Evolutionary conservation across 2,113 vertebrate genomes (phyloP), one percentile per base, ranked within the genome.

Genomic region (Grus americana): DNA sequence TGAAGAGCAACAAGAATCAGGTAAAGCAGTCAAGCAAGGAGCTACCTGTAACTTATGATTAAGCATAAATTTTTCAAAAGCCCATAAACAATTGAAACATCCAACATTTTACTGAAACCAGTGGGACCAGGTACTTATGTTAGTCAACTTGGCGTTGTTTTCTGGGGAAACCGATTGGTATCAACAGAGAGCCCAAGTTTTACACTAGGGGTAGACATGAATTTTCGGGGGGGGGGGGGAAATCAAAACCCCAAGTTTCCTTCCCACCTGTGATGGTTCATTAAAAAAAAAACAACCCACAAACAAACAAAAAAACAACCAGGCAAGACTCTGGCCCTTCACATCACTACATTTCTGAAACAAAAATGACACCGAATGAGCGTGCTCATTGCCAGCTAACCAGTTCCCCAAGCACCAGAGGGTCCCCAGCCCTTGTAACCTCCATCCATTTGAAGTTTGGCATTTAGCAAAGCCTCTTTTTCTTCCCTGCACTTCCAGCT

Each of bases 51-150:
- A 49, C 23, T 76, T 67, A 40, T 2, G 29, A 58, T 66, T 32
- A 54, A 91, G 42, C 46, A 78, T 81, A 16, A 29, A 54, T 84
- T 83, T 93, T 86, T 91, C 76, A 95, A 32, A 54, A 91, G 55
- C 42, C 72, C 89, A 88, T 61, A 46, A 95, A 87, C 65, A 78
- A 93, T 80, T 93, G 67, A 74, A 89, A 75, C 73, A 88, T n/a
- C n/a, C 86, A 86, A 19, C n/a, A 50, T 75, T 74, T 62, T 55
- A 74, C 47, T 47, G 73, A 62, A 89, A 36, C 30, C 83, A 87
- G 23, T 6, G 73, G 68, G 38, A 74, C 6, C 61, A 36, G 42
- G n/a, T 38, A 24, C 38, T 62, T 1, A 0, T 2, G 57, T 65
- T 12, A 54, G 65, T 84, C 67, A 66, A 0, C 46, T 2, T 22